These are phyloP conservation scores for Drosophila mimica DNA, from an alignment of 2,888 invertebrate genomes.

Conservation along the genomic window DNA sequence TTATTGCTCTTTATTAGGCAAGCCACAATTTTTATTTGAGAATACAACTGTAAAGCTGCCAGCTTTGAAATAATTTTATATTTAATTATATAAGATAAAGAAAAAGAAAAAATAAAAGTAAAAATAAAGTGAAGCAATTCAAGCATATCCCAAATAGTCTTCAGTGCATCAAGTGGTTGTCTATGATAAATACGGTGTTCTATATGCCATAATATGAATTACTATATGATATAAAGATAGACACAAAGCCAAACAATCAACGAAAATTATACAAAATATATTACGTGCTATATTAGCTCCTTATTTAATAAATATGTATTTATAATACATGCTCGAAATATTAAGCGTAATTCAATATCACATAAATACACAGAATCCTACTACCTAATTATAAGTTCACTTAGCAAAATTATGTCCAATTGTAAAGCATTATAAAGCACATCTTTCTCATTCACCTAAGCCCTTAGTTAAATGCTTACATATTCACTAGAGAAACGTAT, in stretches of 20 bases:
- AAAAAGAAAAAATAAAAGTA: slow-evolving; percentile 20
- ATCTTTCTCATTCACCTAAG: slow-evolving; percentile 9
- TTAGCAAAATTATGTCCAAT: slow-evolving; percentile 72
- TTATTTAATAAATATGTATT: slow-evolving; percentile 50
- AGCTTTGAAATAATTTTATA: slow-evolving; percentile 51
- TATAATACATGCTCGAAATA: slow-evolving; percentile 38
- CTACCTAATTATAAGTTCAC: slow-evolving; percentile 38
- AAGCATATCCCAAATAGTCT: slow-evolving; percentile 80
- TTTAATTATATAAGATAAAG: slow-evolving; percentile 16
- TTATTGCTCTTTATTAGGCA: slow-evolving; percentile 32
- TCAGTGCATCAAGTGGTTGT: slow-evolving; percentile 76
- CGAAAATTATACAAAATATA: slow-evolving; percentile 66
- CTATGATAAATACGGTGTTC: slow-evolving; percentile 51
- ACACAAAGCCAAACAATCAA: slow-evolving; percentile 75
- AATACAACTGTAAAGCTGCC: slow-evolving; percentile 39
- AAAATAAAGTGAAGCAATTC: slow-evolving; percentile 69
- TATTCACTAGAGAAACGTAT: slow-evolving; percentile 14
- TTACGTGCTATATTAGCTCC: slow-evolving; percentile 75
- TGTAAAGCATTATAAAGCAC: slow-evolving; percentile 51
- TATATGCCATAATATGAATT: slow-evolving; percentile 23
- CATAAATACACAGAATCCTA: slow-evolving; percentile 13
- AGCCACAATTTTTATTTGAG: slow-evolving; percentile 28
- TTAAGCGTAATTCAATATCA: slow-evolving; percentile 14
- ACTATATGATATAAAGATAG: slow-evolving; percentile 30
- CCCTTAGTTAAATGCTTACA: slow-evolving; percentile 59